A percentile compares a stretch with the other conserved stretches of the same genome.
These are phyloP conservation scores for Melanchra persicariae DNA, from an alignment of 2,888 invertebrate species.

Conservation along the genomic window DNA sequence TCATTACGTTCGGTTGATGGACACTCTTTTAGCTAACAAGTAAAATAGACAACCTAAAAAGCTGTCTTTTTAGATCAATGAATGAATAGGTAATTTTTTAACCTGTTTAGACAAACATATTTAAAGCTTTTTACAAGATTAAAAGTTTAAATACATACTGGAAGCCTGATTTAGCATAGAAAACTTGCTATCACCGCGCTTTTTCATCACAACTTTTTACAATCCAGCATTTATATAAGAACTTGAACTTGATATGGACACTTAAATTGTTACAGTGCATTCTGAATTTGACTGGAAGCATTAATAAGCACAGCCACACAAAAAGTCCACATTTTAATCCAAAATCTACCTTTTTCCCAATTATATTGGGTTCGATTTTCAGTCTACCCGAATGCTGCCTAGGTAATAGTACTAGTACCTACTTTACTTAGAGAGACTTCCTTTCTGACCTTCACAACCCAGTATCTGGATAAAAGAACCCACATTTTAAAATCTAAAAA, in stretches of 20 bases:
- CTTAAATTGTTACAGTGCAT: background rate
- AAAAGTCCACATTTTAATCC: background rate
- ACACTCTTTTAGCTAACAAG: background rate
- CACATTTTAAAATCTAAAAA: background rate
- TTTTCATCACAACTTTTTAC: background rate
- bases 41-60: background rate
- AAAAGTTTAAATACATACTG: background rate
- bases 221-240: background rate
- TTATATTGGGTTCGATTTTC: background rate
- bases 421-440: background rate
- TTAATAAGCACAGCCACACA: background rate
- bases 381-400: background rate
- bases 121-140: background rate
- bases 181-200: too few relatives aligned
- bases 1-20: conserved; percentile 1
- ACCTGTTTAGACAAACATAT: background rate
- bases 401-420: background rate
- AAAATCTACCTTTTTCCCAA: background rate
- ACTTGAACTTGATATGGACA: background rate
- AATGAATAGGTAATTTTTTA: background rate
- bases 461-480: background rate
- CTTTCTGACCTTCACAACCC: background rate
- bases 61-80: background rate
- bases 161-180: background rate
- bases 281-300: background rate